Evolutionary conservation across 2,888 invertebrate genomes (phyloP), one percentile per base, ranked within the genome.

Genomic region (Scaeva pyrastri): DNA sequence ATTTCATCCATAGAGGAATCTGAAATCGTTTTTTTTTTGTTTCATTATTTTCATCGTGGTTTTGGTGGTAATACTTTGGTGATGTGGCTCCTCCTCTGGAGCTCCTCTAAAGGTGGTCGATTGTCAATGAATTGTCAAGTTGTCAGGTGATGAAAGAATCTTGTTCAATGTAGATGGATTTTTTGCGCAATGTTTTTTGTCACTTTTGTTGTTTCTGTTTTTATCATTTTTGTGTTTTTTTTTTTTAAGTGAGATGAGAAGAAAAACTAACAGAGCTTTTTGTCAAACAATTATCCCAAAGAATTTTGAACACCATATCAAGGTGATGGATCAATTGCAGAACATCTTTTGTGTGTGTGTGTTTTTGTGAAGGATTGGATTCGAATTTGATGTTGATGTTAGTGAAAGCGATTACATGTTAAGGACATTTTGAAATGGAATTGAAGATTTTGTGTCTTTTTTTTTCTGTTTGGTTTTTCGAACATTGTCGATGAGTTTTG

Each of bases 211-310:
- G n/a, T n/a, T n/a, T n/a, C n/a, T 43, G 39, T 14, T 60, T 64
- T 73, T 21, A 23, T 11, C 31, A 39, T 36, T n/a, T 50, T 14
- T 43, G 2, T 36, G 41, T 31, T 16, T 11, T 12, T 39, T 12
- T 58, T 12, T 16, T 56, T 14, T 8, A 21, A 41, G 39, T 60
- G 52, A 23, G 52, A 58, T 31, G 26, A 58, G 39, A 43, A 64
- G 60, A 66, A 36, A n/a, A 62, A 36, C 19, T 11, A 56, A 56
- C 56, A 48, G 48, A 52, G 31, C 21, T 52, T 55, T 21, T 56
- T 64, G 79, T 84, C 84, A 84, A 64, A 58, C 64, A 66, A 75
- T 84, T 75, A 80, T 71, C 80, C 45, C 75, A 74, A n/a, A 75
- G 70, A 75, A 52, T 68, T 50, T n/a, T 12, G 5, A 48, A 19